Base-by-base conservation (phyloP, 2,113 vertebrate genomes). In the Nothocercus nigrocapillus region DNA sequence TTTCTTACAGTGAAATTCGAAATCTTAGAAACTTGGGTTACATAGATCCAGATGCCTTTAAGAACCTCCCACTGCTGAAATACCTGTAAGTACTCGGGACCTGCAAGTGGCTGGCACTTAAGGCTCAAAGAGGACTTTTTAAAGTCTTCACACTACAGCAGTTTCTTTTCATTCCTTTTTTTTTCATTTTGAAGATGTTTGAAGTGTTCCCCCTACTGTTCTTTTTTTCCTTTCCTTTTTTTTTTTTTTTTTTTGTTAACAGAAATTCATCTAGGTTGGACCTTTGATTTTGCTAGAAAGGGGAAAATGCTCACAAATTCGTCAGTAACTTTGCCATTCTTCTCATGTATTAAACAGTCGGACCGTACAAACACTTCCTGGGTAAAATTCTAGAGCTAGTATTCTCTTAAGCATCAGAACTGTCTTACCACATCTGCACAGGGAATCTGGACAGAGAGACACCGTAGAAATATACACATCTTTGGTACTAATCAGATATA, bases 1-100 rank as follows among this genome's bases (percentile, higher is more conserved):
- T 94, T 91, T 92, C 85, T 96, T 96, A 79, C 97, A 99, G 99
- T 98, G 99, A 99, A 97, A 99, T 99, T 88, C 98, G 99, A 54
- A 99, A 99, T 81, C 97, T 98, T 22, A 99, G 98, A 96, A 98
- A 97, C 91, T 96, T 99, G 96, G 97, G 96, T 77, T 98, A 98
- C 88, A 98, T 99, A 64, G 97, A 99, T 81, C 97, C 98, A 34
- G 98, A 98, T 27, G 99, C 99, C 34, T 99, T 99, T 82, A 98
- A 98, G 95, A 98, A 98, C 63, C 99, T 99, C 18, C 99, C 99
- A 66, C 97, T 98, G 93, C 93, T 99, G 74, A 98, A 99, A 96
- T 99, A 99, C 90, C 97, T 99, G 99, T 99, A 95, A 99, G 99
- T 98, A 98, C 66, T 93, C 51, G 32, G 30, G 54, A 86, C 16